Base-by-base conservation (phyloP, 2,888 invertebrate genomes). In the Flexamia atlantica region DNA sequence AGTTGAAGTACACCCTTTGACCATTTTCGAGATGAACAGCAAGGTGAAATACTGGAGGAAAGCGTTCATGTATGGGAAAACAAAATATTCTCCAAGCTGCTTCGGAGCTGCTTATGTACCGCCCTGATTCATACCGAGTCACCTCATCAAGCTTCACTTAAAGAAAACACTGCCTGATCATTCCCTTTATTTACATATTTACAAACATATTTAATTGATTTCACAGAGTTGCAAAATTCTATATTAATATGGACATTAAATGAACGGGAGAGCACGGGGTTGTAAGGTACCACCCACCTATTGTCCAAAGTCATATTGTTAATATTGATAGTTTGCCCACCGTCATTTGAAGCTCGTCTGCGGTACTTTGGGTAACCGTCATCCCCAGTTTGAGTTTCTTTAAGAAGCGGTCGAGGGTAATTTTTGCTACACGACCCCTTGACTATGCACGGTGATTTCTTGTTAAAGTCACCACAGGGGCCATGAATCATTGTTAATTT, bases 311-410 rank as follows among this genome's bases (percentile, higher is more conserved):
- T 40, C 36, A 60, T 25, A 12, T 36, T 25, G 36, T 81, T 81
- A 40, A 81, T 64, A n/a, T 36, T 60, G 20, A 42, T 40, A 17
- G 42, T 46, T 28, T 40, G 7, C 42, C 76, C 40, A 46, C 70
- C 76, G 36, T 72, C 32, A 36, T 17, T 64, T 23, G 81, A 17
- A 40, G 85, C 17, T 85, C 85, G 88, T 74, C 90, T 84, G 17
- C 88, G 72, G 85, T 90, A 90, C 20, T 81, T 5, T 0, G 90
- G 89, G 86, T 90, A 90, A 23, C 89, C n/a, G n/a, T 90, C 88
- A 5, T 84, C 85, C 0, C 87, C 87, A 9, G 88, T 86, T 9
- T 83, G 42, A 17, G 90, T 90, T 12, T 86, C 84, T 83, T 89
- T 88, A n/a, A 85, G 57, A 30, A 88, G 85, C 28, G 80, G n/a